Percentiles rank a stretch among this genome's conserved stretches.
Conservation (phyloP, 2,113 vertebrate species). For the Barbus barbus region DNA sequence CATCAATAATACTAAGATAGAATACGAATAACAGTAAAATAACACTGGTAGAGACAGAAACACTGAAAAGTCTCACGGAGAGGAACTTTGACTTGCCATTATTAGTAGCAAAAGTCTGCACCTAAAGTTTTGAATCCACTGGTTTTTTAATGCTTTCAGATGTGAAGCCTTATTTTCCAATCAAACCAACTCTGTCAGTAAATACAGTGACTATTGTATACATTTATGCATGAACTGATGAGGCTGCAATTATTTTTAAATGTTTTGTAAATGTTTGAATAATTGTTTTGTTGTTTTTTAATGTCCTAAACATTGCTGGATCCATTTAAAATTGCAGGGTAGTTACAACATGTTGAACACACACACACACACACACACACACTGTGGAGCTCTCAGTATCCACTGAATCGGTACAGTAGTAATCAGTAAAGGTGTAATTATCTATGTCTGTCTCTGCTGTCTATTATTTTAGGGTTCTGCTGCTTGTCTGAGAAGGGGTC, state of each 20-base stretch:
- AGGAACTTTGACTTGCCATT: not conserved
- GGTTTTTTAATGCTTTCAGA: no score
- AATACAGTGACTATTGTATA: no score
- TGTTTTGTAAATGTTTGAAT: not conserved
- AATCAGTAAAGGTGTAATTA: constrained; percentile 31
- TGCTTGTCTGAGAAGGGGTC: constrained; percentile 13
- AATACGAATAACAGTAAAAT: not conserved
- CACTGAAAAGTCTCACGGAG: not conserved
- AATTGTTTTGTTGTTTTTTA: not conserved
- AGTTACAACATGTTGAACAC: not conserved
- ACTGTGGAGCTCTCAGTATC: not conserved
- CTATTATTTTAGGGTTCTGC: constrained; percentile 16
- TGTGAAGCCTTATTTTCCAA: no score
- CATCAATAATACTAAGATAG: not conserved
- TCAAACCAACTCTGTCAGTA: no score
- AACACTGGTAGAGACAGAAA: not conserved
- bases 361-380: not conserved
- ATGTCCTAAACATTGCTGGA: not conserved
- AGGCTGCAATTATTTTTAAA: not conserved
- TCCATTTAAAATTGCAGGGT: not conserved
- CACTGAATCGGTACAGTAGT: constrained; percentile 31
- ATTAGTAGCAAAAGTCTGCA: not conserved
- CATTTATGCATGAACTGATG: not conserved
- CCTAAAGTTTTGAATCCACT: not conserved
- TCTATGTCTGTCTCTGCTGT: constrained; percentile 30